phyloP scores from a whole-genome alignment of 2,797 vertebrate genomes.

The Cephalopachus bancanus region DNA sequence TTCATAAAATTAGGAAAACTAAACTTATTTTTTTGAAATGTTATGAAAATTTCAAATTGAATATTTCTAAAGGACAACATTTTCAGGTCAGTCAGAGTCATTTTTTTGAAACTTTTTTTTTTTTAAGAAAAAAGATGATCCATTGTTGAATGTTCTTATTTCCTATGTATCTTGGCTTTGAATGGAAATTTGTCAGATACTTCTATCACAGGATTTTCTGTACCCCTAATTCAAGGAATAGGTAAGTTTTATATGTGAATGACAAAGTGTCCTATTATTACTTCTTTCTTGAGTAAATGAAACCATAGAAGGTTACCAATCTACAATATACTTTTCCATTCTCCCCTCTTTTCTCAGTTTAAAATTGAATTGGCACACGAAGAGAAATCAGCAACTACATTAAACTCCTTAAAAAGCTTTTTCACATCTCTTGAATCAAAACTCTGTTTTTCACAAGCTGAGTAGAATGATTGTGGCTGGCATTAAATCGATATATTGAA shows the following conservation, averaged over 20 bases:
- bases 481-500: slow-evolving; percentile 43
- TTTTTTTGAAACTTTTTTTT: background rate
- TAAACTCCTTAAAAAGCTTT: slow-evolving; percentile 68
- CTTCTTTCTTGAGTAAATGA: slow-evolving; percentile 69
- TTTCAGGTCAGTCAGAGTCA: background rate
- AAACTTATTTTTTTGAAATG: slow-evolving; percentile 27
- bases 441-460: slow-evolving; percentile 62
- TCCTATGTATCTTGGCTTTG: background rate
- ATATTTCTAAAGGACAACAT: slow-evolving; percentile 1
- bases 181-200: background rate
- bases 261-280: slow-evolving; percentile 47
- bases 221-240: background rate
- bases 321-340: slow-evolving; percentile 45
- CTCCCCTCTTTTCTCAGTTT: background rate
- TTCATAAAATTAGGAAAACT: slow-evolving; percentile 48
- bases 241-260: slow-evolving; percentile 69
- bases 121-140: slow-evolving; percentile 24
- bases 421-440: slow-evolving; percentile 74
- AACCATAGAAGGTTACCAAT: slow-evolving; percentile 52
- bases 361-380: slow-evolving; percentile 69
- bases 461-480: background rate
- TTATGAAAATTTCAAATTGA: slow-evolving; percentile 22
- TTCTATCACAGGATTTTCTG: background rate
- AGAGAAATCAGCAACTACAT: slow-evolving; percentile 71
- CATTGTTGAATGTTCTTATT: background rate